phyloP scores from a whole-genome alignment of 2,113 vertebrate genomes.

The Vulpes vulpes region DNA sequence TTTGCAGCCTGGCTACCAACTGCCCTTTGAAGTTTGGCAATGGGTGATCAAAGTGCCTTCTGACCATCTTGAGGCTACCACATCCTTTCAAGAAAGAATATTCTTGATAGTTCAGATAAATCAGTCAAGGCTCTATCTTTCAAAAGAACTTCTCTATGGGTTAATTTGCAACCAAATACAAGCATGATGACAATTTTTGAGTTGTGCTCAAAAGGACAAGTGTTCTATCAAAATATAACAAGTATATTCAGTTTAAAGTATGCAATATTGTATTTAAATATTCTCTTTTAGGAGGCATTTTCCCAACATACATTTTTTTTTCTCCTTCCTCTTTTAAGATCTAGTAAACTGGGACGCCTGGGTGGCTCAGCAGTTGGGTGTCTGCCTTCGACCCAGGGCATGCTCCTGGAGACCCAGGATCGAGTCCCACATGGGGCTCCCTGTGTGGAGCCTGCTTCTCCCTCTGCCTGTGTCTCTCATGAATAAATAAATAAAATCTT shows the following conservation, averaged over 20 bases:
- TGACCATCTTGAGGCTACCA: neutral
- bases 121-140: neutral
- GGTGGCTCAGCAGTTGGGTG: no score
- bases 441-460: no score
- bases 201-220: neutral
- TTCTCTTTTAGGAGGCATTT: conserved; percentile 53
- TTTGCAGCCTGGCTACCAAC: neutral
- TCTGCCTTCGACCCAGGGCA: no score
- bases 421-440: no score
- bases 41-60: neutral
- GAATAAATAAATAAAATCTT: no score
- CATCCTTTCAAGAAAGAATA: conserved; percentile 4
- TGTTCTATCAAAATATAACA: conserved; percentile 55
- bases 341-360: neutral
- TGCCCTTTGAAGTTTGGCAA: neutral
- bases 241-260: conserved; percentile 36
- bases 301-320: conserved; percentile 12
- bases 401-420: no score
- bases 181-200: conserved; percentile 1
- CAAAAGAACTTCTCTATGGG: conserved; percentile 37
- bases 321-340: conserved; percentile 8
- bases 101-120: conserved; percentile 27
- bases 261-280: conserved; percentile 33
- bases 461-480: no score
- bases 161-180: conserved; percentile 49